These are phyloP conservation scores for Centroberyx gerrardi DNA, from an alignment of 2,797 vertebrate genomes.

Conservation along the genomic window DNA sequence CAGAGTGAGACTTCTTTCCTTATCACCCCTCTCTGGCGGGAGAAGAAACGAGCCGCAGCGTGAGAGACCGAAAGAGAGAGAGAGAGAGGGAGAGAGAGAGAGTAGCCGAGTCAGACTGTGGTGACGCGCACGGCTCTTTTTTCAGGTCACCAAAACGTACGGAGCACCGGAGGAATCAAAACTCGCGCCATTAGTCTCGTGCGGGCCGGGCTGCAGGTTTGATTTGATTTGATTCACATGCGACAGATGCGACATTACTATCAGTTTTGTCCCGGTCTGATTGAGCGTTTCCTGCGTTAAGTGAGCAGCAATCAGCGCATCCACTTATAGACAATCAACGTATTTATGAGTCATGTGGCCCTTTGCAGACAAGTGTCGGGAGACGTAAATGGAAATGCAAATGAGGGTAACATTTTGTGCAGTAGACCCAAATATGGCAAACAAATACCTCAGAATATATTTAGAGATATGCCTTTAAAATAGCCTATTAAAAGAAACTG, in stretches of 20 bases:
- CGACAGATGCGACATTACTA: no score
- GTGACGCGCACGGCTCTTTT: slow-evolving; percentile 36
- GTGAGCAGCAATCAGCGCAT: no score
- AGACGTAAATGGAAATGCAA: no score
- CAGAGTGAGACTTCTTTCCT: slow-evolving; percentile 61
- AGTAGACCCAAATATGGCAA: no score
- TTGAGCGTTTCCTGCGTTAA: not conserved
- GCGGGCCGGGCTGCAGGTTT: not conserved
- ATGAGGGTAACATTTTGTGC: no score
- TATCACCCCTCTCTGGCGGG: no score
- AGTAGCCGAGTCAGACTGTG: slow-evolving; percentile 37
- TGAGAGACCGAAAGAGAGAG: not conserved
- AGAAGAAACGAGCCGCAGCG: not conserved
- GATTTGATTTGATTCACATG: not conserved
- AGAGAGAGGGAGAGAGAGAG: slow-evolving; percentile 10
- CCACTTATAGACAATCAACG: no score
- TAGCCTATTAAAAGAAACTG: no score
- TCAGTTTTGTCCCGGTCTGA: not conserved
- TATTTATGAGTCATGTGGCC: no score
- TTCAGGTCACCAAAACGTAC: slow-evolving; percentile 59
- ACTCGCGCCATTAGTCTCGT: not conserved
- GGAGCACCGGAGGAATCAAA: not conserved
- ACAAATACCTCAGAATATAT: no score
- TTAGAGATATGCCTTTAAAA: no score
- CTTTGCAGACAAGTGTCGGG: no score